phyloP scores from a whole-genome alignment of 2,797 vertebrate species.

The Mus caroli region DNA sequence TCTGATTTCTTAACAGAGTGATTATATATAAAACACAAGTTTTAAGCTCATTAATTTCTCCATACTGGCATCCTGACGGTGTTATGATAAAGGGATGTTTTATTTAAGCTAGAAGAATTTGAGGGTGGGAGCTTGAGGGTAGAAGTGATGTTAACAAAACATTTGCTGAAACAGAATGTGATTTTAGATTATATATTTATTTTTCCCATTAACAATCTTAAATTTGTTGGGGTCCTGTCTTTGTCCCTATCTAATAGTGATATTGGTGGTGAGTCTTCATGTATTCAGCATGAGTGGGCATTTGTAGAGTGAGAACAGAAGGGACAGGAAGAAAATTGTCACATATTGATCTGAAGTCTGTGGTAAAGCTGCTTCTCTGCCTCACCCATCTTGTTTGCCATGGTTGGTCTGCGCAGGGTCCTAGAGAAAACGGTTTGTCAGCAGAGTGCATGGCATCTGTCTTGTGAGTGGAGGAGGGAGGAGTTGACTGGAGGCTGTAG shows the following conservation, averaged over 20 bases:
- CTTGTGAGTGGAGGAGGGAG: neutral
- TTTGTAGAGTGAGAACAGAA: slow-evolving; percentile 17
- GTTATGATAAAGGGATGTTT: neutral
- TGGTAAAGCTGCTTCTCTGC: slow-evolving; percentile 82
- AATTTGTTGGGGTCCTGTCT: neutral
- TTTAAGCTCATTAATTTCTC: slow-evolving; percentile 52
- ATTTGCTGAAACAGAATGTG: slow-evolving; percentile 57
- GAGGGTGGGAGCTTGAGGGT: neutral
- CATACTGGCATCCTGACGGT: neutral
- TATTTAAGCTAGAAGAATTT: slow-evolving; percentile 49
- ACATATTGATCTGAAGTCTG: slow-evolving; percentile 68
- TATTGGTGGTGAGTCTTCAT: neutral
- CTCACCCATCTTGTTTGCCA: slow-evolving; percentile 87
- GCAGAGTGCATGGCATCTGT: slow-evolving; percentile 16
- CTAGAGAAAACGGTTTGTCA: slow-evolving; percentile 71
- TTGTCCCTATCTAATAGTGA: neutral
- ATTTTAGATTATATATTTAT: slow-evolving; percentile 30
- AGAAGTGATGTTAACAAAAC: slow-evolving; percentile 46
- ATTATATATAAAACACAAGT: slow-evolving; percentile 39
- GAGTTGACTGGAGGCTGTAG: neutral
- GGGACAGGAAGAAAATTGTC: slow-evolving; percentile 59
- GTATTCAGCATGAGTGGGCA: neutral
- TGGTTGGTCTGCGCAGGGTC: slow-evolving; percentile 75
- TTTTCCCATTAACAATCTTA: neutral
- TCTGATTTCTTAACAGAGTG: slow-evolving; percentile 52